phyloP scores from a whole-genome alignment of 2,888 invertebrate species.

The Harmothoe impar region DNA sequence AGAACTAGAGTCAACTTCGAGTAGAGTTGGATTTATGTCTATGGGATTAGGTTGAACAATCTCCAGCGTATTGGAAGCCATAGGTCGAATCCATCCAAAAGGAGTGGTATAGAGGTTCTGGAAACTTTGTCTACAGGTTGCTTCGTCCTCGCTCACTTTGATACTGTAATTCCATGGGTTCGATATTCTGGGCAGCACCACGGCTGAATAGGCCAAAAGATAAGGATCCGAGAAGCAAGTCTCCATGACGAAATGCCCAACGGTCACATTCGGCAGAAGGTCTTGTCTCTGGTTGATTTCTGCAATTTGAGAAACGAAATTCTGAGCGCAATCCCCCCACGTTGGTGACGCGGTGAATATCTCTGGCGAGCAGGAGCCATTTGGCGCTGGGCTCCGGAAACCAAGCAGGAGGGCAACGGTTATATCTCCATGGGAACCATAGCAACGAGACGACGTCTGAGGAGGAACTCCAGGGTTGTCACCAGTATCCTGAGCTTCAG shows the following conservation, averaged over 20 bases:
- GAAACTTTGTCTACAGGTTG: not conserved
- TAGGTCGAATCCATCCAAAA: not conserved
- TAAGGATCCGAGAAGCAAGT: not conserved
- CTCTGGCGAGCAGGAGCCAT: not conserved
- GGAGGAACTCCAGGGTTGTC: not conserved
- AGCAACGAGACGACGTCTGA: not conserved
- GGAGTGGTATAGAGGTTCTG: constrained; percentile 4
- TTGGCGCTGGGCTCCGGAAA: not conserved
- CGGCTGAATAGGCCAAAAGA: not conserved
- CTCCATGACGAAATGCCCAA: constrained; percentile 12
- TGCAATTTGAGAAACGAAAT: not conserved
- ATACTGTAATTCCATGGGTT: not conserved
- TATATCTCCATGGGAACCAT: not conserved
- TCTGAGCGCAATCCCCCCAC: not conserved
- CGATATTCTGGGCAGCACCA: not conserved
- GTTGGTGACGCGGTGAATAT: not conserved
- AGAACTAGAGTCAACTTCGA: too few species aligned
- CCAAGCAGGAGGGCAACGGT: not conserved
- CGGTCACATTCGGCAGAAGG: not conserved
- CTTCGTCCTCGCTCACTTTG: not conserved
- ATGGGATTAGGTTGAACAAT: not conserved
- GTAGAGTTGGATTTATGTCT: not conserved
- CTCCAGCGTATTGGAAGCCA: not conserved
- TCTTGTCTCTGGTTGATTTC: not conserved
- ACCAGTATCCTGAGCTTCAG: too few species aligned